Percentiles rank a stretch among this genome's conserved stretches.
phyloP scores from a whole-genome alignment of 2,888 invertebrate genomes.

The Glaucopsyche alexis region DNA sequence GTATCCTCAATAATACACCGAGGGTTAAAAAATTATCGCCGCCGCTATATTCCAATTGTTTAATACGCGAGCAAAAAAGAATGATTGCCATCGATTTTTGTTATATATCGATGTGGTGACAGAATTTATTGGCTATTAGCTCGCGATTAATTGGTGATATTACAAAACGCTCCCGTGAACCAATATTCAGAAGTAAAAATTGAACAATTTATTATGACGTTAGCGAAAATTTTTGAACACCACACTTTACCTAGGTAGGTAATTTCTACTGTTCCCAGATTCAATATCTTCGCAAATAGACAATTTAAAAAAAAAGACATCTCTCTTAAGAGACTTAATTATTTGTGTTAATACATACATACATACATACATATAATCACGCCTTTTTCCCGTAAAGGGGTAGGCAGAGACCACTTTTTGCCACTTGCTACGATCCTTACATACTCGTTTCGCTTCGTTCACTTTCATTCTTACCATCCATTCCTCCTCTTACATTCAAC shows the following conservation, averaged over 20 bases:
- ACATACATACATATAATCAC: too few species aligned
- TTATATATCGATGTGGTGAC: slow-evolving; percentile 63
- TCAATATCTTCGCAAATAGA: too few species aligned
- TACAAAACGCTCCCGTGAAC: slow-evolving; percentile 16
- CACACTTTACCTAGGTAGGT: neutral
- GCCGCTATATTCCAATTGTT: slow-evolving; percentile 56
- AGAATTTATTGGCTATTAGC: slow-evolving; percentile 61
- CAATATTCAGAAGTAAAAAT: slow-evolving; percentile 13
- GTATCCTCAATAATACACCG: slow-evolving; percentile 60
- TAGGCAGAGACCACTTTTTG: too few species aligned
- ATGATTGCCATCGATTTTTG: slow-evolving; percentile 54
- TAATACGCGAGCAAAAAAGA: slow-evolving; percentile 49
- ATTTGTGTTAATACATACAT: too few species aligned
- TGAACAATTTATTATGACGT: neutral
- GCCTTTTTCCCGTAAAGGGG: too few species aligned
- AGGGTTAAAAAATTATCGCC: slow-evolving; percentile 68
- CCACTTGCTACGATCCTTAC: too few species aligned
- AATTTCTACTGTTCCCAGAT: too few species aligned
- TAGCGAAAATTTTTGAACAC: neutral
- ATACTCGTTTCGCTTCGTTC: too few species aligned
- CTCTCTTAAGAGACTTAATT: too few species aligned
- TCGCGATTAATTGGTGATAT: slow-evolving; percentile 50
- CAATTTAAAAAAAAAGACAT: too few species aligned
- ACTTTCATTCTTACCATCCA: too few species aligned
- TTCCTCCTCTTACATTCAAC: too few species aligned